phyloP scores from a whole-genome alignment of 2,888 invertebrate genomes.

The Brenthis ino region DNA sequence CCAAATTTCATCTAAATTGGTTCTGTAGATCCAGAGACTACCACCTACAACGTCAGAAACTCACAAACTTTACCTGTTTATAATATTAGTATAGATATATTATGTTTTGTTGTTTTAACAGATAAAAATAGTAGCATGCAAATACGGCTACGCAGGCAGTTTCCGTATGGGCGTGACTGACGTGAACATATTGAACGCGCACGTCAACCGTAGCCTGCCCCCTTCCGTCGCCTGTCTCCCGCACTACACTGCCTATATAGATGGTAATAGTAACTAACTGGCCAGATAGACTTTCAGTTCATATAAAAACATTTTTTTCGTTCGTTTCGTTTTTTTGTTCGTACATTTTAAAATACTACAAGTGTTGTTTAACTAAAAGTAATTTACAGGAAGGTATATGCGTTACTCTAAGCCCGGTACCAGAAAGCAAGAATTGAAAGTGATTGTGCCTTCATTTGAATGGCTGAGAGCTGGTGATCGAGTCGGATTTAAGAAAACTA shows the following conservation, averaged over 20 bases:
- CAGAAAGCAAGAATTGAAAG: conserved; percentile 51
- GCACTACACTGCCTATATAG: conserved; percentile 86
- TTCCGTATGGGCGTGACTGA: conserved; percentile 91
- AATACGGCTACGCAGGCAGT: conserved; percentile 86
- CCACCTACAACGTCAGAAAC: no score
- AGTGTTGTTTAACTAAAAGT: neutral
- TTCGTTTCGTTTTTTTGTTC: no score
- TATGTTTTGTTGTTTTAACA: conserved; percentile 40
- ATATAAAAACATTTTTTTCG: no score
- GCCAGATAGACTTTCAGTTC: neutral
- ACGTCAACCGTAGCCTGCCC: conserved; percentile 85
- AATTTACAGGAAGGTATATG: conserved; percentile 58
- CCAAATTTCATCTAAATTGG: no score
- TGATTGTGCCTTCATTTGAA: conserved; percentile 84
- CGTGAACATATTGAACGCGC: conserved; percentile 84
- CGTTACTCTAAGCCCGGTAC: conserved; percentile 55
- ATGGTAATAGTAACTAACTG: conserved; percentile 63
- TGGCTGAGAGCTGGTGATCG: conserved; percentile 92
- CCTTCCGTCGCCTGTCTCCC: conserved; percentile 85
- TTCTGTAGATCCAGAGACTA: no score
- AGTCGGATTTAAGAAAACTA: conserved; percentile 87
- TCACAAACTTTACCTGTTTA: no score
- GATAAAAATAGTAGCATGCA: conserved; percentile 84
- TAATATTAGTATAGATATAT: conserved; percentile 8
- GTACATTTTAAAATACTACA: no score